Evolutionary conservation across 2,113 vertebrate species (phyloP).

Genomic region (Cyphomyrus plagiostoma): DNA sequence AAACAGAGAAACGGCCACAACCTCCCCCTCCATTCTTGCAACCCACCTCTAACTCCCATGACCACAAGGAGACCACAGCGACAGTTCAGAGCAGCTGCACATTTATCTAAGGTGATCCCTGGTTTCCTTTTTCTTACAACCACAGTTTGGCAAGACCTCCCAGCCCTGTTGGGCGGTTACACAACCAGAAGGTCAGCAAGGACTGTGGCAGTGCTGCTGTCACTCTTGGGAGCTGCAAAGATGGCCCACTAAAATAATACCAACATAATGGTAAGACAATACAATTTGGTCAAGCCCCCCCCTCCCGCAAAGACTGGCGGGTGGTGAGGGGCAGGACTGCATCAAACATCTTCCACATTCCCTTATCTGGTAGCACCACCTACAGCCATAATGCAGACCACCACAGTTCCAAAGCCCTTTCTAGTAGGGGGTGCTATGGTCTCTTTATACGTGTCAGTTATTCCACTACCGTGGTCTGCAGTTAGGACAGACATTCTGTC

Average conservation of each 20-base stretch:
- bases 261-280: not conserved
- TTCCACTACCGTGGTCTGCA: not conserved
- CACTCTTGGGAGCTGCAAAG: not conserved
- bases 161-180: not conserved
- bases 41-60: slow-evolving; percentile 2
- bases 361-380: not conserved
- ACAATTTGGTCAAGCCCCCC: not conserved
- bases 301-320: not conserved
- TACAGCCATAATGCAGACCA: not conserved
- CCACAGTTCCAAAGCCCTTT: not conserved
- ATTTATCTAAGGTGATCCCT: slow-evolving; percentile 15
- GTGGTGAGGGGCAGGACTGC: not conserved
- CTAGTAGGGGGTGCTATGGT: not conserved
- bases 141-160: slow-evolving; percentile 13
- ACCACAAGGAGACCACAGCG: not conserved
- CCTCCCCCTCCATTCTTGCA: not conserved
- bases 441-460: not conserved
- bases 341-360: not conserved
- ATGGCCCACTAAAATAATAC: not conserved
- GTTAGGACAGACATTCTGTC: not conserved
- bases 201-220: not conserved
- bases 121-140: slow-evolving; percentile 2
- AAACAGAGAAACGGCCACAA: not conserved
- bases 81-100: not conserved
- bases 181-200: slow-evolving; percentile 3